These are phyloP conservation scores for Heliconius eleuchia DNA, from an alignment of 1,140 invertebrate species.

Conservation along the genomic window DNA sequence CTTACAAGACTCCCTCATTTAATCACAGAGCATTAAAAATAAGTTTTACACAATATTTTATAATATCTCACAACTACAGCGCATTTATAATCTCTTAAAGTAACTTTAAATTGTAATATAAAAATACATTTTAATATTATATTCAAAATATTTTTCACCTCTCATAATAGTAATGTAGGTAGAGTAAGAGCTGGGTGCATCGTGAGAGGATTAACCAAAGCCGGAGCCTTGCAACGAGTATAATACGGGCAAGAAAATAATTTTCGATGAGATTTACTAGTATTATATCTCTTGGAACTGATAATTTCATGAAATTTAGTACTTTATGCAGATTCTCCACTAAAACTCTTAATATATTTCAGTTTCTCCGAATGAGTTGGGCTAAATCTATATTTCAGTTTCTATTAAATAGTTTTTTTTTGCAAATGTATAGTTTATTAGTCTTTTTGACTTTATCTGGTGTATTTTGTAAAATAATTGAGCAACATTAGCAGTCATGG, in stretches of 20 bases:
- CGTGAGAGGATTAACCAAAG: slow-evolving; percentile 12
- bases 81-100: no score
- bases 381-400: no score
- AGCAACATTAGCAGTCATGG: no score
- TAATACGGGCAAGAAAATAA: slow-evolving; percentile 13
- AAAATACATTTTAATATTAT: not conserved
- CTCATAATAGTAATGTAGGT: not conserved
- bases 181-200: not conserved
- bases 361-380: not conserved
- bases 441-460: no score
- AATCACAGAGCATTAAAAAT: no score
- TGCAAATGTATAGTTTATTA: no score
- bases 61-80: no score
- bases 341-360: not conserved
- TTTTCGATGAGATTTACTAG: not conserved
- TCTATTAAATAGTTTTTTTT: no score
- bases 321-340: not conserved
- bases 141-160: slow-evolving; percentile 1
- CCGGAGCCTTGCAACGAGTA: not conserved
- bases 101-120: not conserved
- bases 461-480: no score
- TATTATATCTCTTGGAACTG: slow-evolving; percentile 7
- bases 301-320: not conserved
- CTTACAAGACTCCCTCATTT: no score
- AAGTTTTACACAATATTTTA: no score